A percentile compares a stretch with the other conserved stretches of the same genome.
These are phyloP conservation scores for Patella ulyssiponensis DNA, from an alignment of 2,888 invertebrate species.

Conservation along the genomic window DNA sequence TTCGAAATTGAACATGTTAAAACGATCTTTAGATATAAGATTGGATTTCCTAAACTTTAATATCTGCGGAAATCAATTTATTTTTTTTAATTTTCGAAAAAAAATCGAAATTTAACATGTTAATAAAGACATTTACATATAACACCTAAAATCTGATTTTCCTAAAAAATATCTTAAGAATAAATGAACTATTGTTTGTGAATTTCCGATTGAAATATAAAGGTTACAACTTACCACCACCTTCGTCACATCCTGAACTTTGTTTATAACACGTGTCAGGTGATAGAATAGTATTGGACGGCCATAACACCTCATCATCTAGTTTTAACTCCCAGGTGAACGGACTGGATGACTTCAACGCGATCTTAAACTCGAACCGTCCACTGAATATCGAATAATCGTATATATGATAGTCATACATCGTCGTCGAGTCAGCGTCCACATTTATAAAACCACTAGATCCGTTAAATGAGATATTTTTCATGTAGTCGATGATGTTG, in stretches of 20 bases:
- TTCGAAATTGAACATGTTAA: no score
- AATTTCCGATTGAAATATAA: no score
- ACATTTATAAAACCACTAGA: neutral
- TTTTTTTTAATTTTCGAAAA: no score
- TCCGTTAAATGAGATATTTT: neutral
- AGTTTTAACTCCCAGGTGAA: neutral
- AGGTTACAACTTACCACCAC: neutral
- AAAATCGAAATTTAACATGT: no score
- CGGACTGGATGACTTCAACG: neutral
- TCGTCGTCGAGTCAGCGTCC: conserved; percentile 10
- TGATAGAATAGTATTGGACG: neutral
- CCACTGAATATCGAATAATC: conserved; percentile 1
- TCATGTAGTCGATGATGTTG: neutral
- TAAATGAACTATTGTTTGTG: no score
- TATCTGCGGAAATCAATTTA: no score
- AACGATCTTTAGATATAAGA: no score
- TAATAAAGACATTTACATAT: no score
- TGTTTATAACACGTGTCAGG: neutral
- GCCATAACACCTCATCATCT: neutral
- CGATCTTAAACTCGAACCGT: conserved; percentile 2
- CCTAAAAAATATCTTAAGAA: no score
- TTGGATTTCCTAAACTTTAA: no score
- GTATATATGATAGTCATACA: conserved; percentile 18
- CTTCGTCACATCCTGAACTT: neutral
- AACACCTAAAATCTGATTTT: no score